Conservation (phyloP, 2,888 invertebrate genomes). For the Andrena fulva region DNA sequence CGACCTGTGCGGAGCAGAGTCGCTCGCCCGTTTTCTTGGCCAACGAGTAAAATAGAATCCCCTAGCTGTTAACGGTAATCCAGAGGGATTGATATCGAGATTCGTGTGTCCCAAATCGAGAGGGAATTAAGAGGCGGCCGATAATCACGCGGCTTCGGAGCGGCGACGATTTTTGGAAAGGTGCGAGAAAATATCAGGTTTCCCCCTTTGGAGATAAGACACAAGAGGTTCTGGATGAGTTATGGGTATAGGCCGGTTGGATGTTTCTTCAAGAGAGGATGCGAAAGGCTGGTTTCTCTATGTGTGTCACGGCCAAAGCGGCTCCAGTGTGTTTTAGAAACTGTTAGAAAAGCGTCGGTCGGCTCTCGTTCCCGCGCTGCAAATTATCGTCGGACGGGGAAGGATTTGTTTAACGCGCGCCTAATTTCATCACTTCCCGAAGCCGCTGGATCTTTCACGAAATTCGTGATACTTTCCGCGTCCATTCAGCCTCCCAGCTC, state of each 20-base stretch:
- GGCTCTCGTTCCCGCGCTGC: constrained; percentile 59
- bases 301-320: constrained; percentile 72
- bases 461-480: constrained; percentile 10
- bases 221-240: constrained; percentile 55
- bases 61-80: not conserved
- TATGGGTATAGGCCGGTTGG: constrained; percentile 61
- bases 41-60: constrained; percentile 9
- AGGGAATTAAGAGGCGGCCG: constrained; percentile 20
- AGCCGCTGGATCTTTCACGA: not conserved
- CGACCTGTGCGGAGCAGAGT: not conserved
- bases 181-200: constrained; percentile 57
- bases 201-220: constrained; percentile 47
- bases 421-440: constrained; percentile 52
- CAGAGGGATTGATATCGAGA: not conserved
- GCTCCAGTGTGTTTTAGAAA: constrained; percentile 68
- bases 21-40: not conserved
- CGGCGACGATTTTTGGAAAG: constrained; percentile 20
- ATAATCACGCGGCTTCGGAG: constrained; percentile 25
- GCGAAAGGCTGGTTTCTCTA: constrained; percentile 69
- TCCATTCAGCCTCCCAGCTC: not conserved
- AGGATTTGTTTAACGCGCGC: constrained; percentile 49
- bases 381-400: constrained; percentile 61
- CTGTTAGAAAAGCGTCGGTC: constrained; percentile 65
- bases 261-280: constrained; percentile 68
- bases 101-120: constrained; percentile 6